phyloP scores from a whole-genome alignment of 1,140 invertebrate species.

The Listronotus bonariensis region DNA sequence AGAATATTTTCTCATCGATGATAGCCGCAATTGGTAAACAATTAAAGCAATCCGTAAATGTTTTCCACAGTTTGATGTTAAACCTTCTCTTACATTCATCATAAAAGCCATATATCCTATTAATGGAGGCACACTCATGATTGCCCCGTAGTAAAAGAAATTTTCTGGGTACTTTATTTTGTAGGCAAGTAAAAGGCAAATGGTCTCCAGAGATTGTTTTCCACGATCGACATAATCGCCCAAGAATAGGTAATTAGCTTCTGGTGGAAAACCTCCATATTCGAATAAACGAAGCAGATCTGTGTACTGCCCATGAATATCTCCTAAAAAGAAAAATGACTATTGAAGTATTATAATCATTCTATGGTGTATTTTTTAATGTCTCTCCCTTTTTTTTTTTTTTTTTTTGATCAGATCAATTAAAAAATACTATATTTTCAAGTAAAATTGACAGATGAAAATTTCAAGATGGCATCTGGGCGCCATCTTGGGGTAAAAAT shows the following conservation, averaged over 20 bases:
- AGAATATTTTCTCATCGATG: conserved; percentile 88
- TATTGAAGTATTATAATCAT: no score
- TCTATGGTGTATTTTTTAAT: no score
- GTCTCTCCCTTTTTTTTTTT: no score
- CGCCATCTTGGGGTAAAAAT: no score
- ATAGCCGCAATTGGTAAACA: conserved; percentile 86
- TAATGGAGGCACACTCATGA: conserved; percentile 86
- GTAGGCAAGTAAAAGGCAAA: conserved; percentile 87
- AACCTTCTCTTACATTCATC: conserved; percentile 81
- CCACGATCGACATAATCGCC: conserved; percentile 93
- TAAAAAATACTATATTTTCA: no score
- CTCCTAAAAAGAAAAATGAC: conserved; percentile 67
- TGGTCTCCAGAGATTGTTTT: conserved; percentile 85
- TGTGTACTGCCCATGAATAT: conserved; percentile 95
- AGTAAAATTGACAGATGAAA: no score
- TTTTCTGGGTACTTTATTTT: conserved; percentile 96
- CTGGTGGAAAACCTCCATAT: conserved; percentile 96
- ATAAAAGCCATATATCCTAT: conserved; percentile 86
- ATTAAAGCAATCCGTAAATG: conserved; percentile 88
- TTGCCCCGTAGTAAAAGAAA: conserved; percentile 89
- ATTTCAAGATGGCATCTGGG: no score
- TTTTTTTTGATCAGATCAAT: no score
- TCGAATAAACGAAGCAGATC: conserved; percentile 94
- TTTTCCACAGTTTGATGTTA: conserved; percentile 89
- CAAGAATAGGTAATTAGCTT: conserved; percentile 94